Conservation (phyloP, 2,888 invertebrate genomes). For the Xestia ashworthii region DNA sequence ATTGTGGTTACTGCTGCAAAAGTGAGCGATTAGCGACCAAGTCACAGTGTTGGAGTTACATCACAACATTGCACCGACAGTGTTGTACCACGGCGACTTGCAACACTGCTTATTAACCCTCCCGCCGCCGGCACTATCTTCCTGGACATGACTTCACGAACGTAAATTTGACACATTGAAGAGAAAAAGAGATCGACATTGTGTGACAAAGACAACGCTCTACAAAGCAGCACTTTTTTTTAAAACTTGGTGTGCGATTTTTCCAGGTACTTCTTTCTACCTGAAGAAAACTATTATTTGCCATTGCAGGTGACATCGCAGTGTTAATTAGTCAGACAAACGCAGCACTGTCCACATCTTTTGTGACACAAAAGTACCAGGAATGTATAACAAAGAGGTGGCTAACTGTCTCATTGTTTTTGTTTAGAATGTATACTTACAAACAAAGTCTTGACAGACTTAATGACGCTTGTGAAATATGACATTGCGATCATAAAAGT, state of each 20-base stretch:
- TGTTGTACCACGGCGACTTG: conserved; percentile 76
- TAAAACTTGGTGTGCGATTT: background rate
- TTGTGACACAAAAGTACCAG: conserved; percentile 49
- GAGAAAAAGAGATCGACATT: background rate
- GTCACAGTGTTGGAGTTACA: conserved; percentile 70
- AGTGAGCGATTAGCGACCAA: conserved; percentile 54
- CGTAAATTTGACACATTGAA: background rate
- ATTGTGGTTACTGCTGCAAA: conserved; percentile 38
- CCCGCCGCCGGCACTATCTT: conserved; percentile 52
- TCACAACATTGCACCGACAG: conserved; percentile 75
- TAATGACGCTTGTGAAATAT: conserved; percentile 42
- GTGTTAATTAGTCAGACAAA: conserved; percentile 61
- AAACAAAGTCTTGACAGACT: conserved; percentile 38
- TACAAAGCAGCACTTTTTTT: background rate
- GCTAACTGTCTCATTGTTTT: conserved; percentile 51
- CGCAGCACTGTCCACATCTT: conserved; percentile 30
- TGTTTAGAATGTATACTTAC: conserved; percentile 15
- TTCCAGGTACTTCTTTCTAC: conserved; percentile 1
- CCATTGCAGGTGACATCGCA: conserved; percentile 49
- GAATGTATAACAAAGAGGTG: conserved; percentile 46
- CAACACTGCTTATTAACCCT: conserved; percentile 74
- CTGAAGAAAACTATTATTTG: conserved; percentile 12
- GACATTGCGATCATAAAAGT: conserved; percentile 5
- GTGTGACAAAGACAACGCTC: background rate
- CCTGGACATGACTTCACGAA: conserved; percentile 48